Conservation (phyloP, 2,113 vertebrate species). For the Pithys albifrons region DNA sequence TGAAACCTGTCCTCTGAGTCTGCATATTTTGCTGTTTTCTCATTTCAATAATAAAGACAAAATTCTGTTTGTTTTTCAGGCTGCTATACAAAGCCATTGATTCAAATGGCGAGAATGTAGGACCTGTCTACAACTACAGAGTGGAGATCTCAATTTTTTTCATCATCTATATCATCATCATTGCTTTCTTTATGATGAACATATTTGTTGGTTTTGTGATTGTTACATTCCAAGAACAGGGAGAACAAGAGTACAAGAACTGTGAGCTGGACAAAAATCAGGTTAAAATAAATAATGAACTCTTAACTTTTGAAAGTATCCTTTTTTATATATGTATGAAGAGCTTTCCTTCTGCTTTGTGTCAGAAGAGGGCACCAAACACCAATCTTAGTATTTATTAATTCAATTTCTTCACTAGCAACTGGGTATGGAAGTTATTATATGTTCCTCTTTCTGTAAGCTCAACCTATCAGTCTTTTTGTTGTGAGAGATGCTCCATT, state of each 20-base stretch:
- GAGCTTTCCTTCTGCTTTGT: background rate
- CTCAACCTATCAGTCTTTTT: background rate
- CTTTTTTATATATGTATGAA: background rate
- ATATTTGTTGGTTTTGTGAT: slow-evolving; percentile 99
- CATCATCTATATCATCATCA: slow-evolving; percentile 99
- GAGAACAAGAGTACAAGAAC: slow-evolving; percentile 99
- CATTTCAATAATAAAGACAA: background rate
- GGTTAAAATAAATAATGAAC: slow-evolving; percentile 77
- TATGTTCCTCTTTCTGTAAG: background rate
- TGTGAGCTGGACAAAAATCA: slow-evolving; percentile 99
- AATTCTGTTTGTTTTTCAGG: slow-evolving; percentile 70
- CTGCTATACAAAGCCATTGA: slow-evolving; percentile 97
- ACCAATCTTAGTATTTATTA: background rate
- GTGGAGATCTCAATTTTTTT: slow-evolving; percentile 99
- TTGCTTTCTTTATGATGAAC: slow-evolving; percentile 99
- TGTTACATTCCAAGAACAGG: slow-evolving; percentile 98
- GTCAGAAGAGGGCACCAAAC: slow-evolving; percentile 56
- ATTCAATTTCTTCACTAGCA: background rate
- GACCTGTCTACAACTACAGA: slow-evolving; percentile 96
- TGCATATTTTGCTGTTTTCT: background rate
- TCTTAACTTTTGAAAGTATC: background rate
- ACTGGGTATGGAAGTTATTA: background rate
- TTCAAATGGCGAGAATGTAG: slow-evolving; percentile 93
- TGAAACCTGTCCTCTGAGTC: background rate
- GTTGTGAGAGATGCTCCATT: background rate